Conservation (phyloP, 30 jellyfish, hydroid and myxozoan species). For the Cassiopea xamachana region DNA sequence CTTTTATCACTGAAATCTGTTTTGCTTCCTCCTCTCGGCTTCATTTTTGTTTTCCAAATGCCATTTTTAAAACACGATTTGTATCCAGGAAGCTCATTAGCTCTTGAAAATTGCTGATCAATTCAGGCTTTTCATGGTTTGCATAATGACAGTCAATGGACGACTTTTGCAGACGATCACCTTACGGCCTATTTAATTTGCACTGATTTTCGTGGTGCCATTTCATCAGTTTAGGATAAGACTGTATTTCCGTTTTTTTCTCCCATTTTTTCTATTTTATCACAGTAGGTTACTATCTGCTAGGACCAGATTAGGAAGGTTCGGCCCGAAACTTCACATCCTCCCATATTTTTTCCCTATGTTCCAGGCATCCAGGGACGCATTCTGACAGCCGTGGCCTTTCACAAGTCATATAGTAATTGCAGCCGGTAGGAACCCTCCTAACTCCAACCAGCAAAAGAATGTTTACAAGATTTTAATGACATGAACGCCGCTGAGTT, state of each 20-base stretch:
- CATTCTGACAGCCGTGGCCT: no score
- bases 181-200: not conserved
- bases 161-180: not conserved
- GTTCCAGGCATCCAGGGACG: no score
- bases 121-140: not conserved
- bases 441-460: no score
- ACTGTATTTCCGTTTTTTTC: not conserved
- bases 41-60: not conserved
- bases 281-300: not conserved
- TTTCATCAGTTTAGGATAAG: not conserved
- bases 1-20: not conserved
- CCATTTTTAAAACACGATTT: not conserved
- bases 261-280: not conserved
- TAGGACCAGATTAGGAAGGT: not conserved
- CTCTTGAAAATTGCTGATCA: not conserved
- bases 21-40: not conserved
- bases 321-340: no score
- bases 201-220: not conserved
- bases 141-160: not conserved
- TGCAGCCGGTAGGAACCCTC: no score
- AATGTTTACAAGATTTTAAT: no score
- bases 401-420: no score
- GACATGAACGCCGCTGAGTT: no score
- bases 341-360: no score
- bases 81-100: not conserved